These are phyloP conservation scores for Sebastolobus alascanus DNA, from an alignment of 2,797 vertebrate species.

Conservation along the genomic window DNA sequence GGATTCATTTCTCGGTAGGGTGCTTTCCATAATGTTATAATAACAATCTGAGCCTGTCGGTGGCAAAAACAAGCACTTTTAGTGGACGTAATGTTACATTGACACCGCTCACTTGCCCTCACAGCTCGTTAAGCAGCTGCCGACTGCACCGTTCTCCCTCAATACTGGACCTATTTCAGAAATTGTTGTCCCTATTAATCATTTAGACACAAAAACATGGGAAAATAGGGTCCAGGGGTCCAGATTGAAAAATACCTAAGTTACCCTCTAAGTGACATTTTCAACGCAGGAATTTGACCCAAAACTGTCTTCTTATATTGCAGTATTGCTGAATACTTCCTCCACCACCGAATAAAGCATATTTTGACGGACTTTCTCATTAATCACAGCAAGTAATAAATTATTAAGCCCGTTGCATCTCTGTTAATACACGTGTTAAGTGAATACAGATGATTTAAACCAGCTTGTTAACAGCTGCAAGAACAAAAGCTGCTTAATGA, in stretches of 20 bases:
- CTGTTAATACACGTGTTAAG: background rate
- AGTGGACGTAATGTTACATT: rapidly evolving
- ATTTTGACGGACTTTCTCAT: background rate
- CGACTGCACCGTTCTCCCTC: too few species aligned
- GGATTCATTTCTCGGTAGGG: too few species aligned
- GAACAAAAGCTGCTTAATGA: constrained; percentile 11
- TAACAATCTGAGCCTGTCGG: too few species aligned
- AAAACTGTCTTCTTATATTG: background rate
- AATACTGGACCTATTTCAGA: too few species aligned
- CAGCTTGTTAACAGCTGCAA: constrained; percentile 23
- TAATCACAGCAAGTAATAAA: constrained; percentile 6
- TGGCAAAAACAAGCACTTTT: too few species aligned
- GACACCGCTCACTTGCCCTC: too few species aligned
- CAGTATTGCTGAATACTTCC: background rate
- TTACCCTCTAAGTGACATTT: background rate
- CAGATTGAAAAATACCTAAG: too few species aligned
- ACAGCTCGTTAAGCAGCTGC: too few species aligned
- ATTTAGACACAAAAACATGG: too few species aligned
- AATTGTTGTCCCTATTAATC: too few species aligned
- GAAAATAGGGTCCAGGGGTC: too few species aligned
- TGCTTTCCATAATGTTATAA: too few species aligned
- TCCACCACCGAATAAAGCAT: background rate
- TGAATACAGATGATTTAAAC: constrained; percentile 11
- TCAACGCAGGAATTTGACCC: background rate
- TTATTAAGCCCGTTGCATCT: background rate